Evolutionary conservation across 1,140 invertebrate genomes (phyloP).

Genomic region (Latrodectus geometricus): DNA sequence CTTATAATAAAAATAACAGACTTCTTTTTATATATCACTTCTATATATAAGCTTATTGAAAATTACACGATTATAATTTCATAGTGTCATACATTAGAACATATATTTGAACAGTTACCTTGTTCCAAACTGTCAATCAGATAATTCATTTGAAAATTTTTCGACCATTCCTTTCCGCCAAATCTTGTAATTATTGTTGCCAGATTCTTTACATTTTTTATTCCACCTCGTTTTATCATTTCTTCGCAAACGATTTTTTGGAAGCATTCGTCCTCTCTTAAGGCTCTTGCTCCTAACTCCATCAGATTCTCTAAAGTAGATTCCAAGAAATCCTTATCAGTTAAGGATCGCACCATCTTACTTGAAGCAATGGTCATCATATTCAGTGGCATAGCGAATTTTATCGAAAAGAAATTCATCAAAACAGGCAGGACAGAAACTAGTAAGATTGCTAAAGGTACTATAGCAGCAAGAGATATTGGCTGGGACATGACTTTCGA

Average conservation of each 20-base stretch:
- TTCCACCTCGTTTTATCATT: neutral
- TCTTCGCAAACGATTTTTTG: constrained; percentile 13
- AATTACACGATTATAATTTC: too few species aligned
- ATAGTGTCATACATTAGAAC: neutral
- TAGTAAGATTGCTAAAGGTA: constrained; percentile 34
- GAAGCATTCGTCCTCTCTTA: constrained; percentile 20
- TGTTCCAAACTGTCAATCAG: neutral
- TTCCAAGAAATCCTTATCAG: neutral
- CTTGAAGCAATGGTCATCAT: constrained; percentile 14
- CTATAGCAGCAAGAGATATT: constrained; percentile 4
- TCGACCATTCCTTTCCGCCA: neutral
- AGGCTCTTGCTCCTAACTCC: constrained; percentile 3
- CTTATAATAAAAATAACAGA: too few species aligned
- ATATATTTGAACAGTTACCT: constrained; percentile 7
- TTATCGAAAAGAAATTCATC: constrained; percentile 6
- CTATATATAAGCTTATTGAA: too few species aligned
- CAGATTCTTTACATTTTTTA: neutral
- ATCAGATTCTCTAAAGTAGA: constrained; percentile 4
- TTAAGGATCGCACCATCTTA: constrained; percentile 4
- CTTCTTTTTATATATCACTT: too few species aligned
- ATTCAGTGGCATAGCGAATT: neutral
- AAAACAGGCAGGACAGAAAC: constrained; percentile 29
- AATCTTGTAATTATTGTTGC: neutral
- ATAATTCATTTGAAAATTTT: neutral
- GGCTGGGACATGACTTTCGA: too few species aligned